Evolutionary conservation across 2,113 vertebrate genomes (phyloP).

Genomic region (Pseudonaja textilis): DNA sequence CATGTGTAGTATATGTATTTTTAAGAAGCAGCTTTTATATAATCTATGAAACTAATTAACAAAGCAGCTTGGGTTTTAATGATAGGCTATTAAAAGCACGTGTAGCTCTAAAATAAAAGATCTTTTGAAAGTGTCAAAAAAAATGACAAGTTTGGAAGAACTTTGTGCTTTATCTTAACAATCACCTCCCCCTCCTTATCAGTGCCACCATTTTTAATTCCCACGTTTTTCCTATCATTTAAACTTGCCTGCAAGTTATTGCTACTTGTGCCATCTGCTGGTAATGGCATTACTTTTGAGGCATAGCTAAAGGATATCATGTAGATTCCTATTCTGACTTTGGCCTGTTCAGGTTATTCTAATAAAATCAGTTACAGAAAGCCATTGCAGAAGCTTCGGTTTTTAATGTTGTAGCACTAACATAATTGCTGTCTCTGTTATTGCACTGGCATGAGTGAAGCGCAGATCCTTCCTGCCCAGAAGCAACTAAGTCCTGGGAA

Average conservation of each 20-base stretch:
- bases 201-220: neutral
- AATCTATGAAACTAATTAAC: constrained; percentile 18
- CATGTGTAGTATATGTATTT: neutral
- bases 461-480: neutral
- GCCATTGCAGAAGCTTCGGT: neutral
- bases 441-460: neutral
- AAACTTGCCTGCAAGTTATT: neutral
- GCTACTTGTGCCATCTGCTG: neutral
- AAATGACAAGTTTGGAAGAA: constrained; percentile 1
- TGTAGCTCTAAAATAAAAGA: neutral
- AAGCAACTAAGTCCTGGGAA: neutral
- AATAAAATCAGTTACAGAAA: neutral
- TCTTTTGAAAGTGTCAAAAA: neutral
- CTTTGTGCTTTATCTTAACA: neutral
- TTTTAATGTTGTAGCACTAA: neutral
- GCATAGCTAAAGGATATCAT: neutral
- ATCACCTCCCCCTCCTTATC: too few species aligned
- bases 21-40: neutral
- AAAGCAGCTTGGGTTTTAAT: constrained; percentile 6
- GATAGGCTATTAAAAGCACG: constrained; percentile 4
- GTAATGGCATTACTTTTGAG: neutral
- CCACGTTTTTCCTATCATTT: neutral
- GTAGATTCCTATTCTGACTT: neutral
- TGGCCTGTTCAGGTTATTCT: neutral
- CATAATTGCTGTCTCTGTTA: neutral